Base-by-base conservation (phyloP, 2,888 invertebrate species). In the Dione juno region DNA sequence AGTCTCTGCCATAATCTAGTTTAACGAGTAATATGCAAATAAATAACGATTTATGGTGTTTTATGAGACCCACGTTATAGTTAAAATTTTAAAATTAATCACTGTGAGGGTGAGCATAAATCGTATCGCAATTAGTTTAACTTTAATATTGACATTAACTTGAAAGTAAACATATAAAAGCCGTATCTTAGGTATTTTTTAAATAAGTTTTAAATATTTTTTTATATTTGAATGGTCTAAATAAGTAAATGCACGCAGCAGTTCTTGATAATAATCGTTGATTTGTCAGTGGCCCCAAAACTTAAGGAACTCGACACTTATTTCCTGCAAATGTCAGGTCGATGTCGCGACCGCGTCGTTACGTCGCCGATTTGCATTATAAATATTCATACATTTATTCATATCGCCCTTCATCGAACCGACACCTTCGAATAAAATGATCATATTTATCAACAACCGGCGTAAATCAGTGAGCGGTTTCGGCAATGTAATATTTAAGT, bases 321-420 rank as follows among this genome's bases (percentile, higher is more conserved):
- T 88, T 87, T 89, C 89, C 88, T 88, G 89, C 76, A 77, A 78
- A 77, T 80, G 79, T 80, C 84, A 83, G 82, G 85, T 85, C 88
- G 86, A 79, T 80, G 82, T 81, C 84, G 82, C 81, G 78, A 77
- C 84, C 82, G 84, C 85, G 81, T 87, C 86, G 85, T 84, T 84
- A 84, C 84, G 81, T 81, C 78, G 76, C 78, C 77, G 79, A 91
- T 92, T 91, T 88, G 85, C 91, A 91, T 92, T 90, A 91, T 88
- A 90, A 89, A 73, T 89, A 90, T 90, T 86, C 89, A 91, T 89
- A 86, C 85, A 87, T 87, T 88, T 84, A 84, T 82, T 83, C 83
- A 82, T 86, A 84, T 83, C 84, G 86, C 90, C 89, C 84, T 83
- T 81, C 80, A 81, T 77, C 78, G 81, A 80, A 78, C 77, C 82